Evolutionary conservation across 2,888 invertebrate species (phyloP), one percentile per base, ranked within the genome.

Genomic region (Candidula unifasciata): DNA sequence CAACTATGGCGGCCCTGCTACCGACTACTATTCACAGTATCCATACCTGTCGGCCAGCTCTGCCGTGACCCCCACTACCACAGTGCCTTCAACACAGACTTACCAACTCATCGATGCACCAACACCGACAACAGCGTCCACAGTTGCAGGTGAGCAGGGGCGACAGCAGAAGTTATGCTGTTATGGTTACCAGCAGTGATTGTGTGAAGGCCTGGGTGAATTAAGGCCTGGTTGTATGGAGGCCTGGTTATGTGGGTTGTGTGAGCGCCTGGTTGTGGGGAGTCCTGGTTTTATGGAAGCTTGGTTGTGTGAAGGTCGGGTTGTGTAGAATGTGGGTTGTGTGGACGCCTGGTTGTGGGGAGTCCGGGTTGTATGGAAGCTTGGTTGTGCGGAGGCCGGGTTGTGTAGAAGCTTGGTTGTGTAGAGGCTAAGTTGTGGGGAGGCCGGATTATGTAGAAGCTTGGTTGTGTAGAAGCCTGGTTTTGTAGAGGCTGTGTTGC

Each of bases 1-100:
- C 44, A 84, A 84, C 44, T 86, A 86, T 66, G 82, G 80, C 5
- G 52, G 69, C 2, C 52, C 37, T 5, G 82, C 80, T 2, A 74
- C 85, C 0, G 85, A 84, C 10, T 86, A 82, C 76, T 88, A 88
- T 77, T 74, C 87, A 18, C 89, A 89, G 80, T 91, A 91, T 84
- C 89, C 90, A 24, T 89, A 89, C 87, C 85, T 88, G 77, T 33
- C 87, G 24, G 54, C 74, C 2, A 54, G 27, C 3, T 80, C 89
- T 33, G 86, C 86, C 35, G 88, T 83, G 35, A 88, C 90, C 6
- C 87, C 86, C 76, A 85, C 89, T 52, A 87, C 90, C 66, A 88
- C 91, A 37, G 90, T 91, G 86, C 91, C 91, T 84, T 88, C 91
- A 35, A 90, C 90, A 64, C 92, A 92, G 87, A 92, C 92, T 77